Evolutionary conservation across 2,113 vertebrate genomes (phyloP).

Genomic region (Chroicocephalus ridibundus): DNA sequence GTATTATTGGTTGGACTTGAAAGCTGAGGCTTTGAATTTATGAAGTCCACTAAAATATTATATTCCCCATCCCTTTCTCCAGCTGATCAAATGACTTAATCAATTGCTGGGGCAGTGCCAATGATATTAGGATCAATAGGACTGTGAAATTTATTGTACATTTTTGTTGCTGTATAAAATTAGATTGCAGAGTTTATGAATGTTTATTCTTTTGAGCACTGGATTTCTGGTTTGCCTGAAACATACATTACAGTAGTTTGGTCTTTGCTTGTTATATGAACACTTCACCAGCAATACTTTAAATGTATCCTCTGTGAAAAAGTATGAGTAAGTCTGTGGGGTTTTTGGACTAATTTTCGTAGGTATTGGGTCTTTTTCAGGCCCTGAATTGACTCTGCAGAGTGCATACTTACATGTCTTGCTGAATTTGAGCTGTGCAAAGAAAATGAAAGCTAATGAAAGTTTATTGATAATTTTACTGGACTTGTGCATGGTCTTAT

Average conservation of each 20-base stretch:
- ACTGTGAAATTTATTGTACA: constrained; percentile 76
- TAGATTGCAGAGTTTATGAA: constrained; percentile 74
- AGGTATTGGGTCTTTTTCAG: background rate
- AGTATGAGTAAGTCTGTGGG: background rate
- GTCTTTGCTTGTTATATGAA: background rate
- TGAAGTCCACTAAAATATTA: constrained; percentile 79
- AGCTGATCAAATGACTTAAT: constrained; percentile 79
- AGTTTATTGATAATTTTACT: background rate
- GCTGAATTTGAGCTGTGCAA: background rate
- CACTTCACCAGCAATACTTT: background rate
- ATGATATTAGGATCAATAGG: constrained; percentile 76
- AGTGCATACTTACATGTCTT: background rate
- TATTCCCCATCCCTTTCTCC: constrained; percentile 55
- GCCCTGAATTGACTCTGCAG: background rate
- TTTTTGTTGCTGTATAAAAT: constrained; percentile 76
- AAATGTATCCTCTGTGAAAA: background rate
- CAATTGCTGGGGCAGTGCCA: constrained; percentile 76
- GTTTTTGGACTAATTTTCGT: background rate
- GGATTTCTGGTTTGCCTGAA: constrained; percentile 58
- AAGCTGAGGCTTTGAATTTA: constrained; percentile 76
- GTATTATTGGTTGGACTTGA: constrained; percentile 74
- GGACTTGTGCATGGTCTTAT: accelerated
- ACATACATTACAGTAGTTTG: constrained; percentile 28
- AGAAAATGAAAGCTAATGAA: background rate
- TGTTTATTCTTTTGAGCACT: constrained; percentile 72